Conservation (phyloP, 2,888 invertebrate genomes). For the Nomada fabriciana region DNA sequence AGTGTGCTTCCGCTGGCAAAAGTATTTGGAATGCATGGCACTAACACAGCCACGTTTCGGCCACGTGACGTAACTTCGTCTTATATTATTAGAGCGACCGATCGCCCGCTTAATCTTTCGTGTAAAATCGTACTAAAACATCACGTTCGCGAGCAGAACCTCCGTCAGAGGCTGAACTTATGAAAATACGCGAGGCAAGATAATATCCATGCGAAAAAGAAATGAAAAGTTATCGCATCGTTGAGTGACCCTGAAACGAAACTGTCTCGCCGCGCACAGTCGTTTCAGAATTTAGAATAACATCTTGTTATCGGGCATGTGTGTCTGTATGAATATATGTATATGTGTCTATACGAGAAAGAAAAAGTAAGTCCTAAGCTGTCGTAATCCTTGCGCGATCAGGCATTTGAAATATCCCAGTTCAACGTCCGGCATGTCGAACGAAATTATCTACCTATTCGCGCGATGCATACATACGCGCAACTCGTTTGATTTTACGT, state of each 20-base stretch:
- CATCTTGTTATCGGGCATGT: not conserved
- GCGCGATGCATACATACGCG: too few relatives aligned
- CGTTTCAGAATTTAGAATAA: conserved; percentile 20
- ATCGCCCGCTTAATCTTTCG: conserved; percentile 55
- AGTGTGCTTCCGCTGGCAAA: conserved; percentile 63
- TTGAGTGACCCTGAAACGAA: not conserved
- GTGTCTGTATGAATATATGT: conserved; percentile 1
- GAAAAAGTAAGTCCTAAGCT: conserved; percentile 30
- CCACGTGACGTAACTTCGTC: conserved; percentile 60
- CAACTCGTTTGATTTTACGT: conserved; percentile 16
- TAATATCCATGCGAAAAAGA: not conserved
- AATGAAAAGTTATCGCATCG: not conserved
- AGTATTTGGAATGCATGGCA: conserved; percentile 75
- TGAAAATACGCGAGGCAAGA: conserved; percentile 7
- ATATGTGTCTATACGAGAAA: conserved; percentile 23
- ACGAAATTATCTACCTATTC: not conserved
- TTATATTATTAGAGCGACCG: conserved; percentile 64
- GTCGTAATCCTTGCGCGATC: conserved; percentile 27
- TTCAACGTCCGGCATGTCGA: conserved; percentile 10
- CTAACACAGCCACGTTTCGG: conserved; percentile 66
- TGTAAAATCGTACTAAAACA: conserved; percentile 53
- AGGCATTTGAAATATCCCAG: conserved; percentile 47
- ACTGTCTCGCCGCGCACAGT: not conserved
- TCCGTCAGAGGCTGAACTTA: conserved; percentile 19
- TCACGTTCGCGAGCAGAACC: conserved; percentile 19